Base-by-base conservation (phyloP, 2,113 vertebrate genomes). In the Pituophis catenifer region DNA sequence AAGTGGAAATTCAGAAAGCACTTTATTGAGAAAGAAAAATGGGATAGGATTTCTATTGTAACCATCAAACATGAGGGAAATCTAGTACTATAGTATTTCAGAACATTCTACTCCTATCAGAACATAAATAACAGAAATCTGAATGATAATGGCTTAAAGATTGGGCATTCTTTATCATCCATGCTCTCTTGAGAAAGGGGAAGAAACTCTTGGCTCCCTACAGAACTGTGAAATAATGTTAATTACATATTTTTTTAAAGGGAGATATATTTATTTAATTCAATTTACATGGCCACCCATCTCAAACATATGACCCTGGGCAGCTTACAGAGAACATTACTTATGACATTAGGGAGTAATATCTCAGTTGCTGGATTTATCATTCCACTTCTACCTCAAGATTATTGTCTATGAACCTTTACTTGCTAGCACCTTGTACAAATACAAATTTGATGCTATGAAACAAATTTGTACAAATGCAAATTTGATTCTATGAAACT, bases 31-130 rank as follows among this genome's bases (percentile, higher is more conserved):
- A 95, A 96, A 95, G 91, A 96, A 88, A 91, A 96, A 96, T 62
- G 90, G 55, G 96, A 94, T 24, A 70, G 87, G 89, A 96, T 97
- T 96, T 96, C 97, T 96, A 93, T 92, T 95, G 93, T 91, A 95
- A 95, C 93, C 89, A 92, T 95, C 94, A 95, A 52, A 87, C 86
- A 93, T 93, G 89, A 95, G 94, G 96, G 50, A 91, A 96, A 95
- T 93, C 55, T 21, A 95, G 52, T 91, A 92, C 0, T 86, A 94
- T 23, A 94, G 94, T 11, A 2, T 90, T 90, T 95, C 65, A 48
- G 48, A 92, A 33, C 33, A 38, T 24, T 48, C 57, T n/a, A 53
- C 0, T 92, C 5, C 88, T 95, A 92, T 88, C 0, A n/a, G n/a
- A 1, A 24, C 33, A 81, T 89, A 33, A 75, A 75, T 81, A 38